Evolutionary conservation across 2,797 vertebrate genomes (phyloP), one percentile per base, ranked within the genome.

Genomic region (Paguma larvata): DNA sequence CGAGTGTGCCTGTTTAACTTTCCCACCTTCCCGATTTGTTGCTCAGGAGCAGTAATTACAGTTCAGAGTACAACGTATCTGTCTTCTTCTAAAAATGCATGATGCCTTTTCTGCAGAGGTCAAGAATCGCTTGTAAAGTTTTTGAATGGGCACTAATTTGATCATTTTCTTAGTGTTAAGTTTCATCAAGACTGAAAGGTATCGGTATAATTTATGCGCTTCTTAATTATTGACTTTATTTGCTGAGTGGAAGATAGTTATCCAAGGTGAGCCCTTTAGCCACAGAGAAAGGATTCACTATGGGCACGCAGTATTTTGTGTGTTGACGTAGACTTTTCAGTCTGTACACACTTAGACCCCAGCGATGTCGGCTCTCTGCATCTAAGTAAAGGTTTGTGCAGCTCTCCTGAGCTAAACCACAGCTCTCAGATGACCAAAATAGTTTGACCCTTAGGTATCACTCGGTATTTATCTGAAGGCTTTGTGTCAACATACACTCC

Each of bases 21-120:
- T 13, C 85, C 89, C 21, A 72, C 38, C 41, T 96, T 95, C 48
- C 73, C 85, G 15, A 56, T 97, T 97, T 77, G 97, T 96, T 96
- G 63, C 62, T 85, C 85, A 65, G 77, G 95, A 97, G 56, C 62
- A 41, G 6, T 16, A 32, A 82, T 73, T 83, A 70, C 53, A 97
- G 46, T 32, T 12, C 73, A n/a, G 65, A 95, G 92, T 11, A 21
- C 92, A 80, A 0, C 12, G 0, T 63, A 16, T 68, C 90, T 67
- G 13, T 2, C 8, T 56, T 84, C 63, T 77, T 53, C 44, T 56
- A 44, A 89, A 96, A 88, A 75, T 41, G n/a, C 1, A 12, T 34
- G 56, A 34, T 59, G 21, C 79, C 79, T 97, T 97, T 91, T 85
- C 83, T 44, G 5, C 11, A 59, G 83, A 94, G 85, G 83, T 91